These are phyloP conservation scores for Philotrypesis tridentata DNA, from an alignment of 1,140 invertebrate genomes.

Conservation along the genomic window DNA sequence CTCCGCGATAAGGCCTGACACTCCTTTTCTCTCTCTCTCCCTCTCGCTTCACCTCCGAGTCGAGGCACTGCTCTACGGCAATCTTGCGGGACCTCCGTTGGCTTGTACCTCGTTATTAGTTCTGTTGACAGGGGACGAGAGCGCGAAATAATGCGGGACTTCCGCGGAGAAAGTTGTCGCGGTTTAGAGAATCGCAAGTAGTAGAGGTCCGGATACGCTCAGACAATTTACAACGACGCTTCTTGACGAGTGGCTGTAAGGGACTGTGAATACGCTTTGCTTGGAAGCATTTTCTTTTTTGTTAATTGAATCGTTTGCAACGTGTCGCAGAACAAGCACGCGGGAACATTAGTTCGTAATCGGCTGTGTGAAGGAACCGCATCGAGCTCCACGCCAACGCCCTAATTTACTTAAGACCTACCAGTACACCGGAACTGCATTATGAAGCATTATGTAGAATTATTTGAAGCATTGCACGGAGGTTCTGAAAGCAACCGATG, in stretches of 20 bases:
- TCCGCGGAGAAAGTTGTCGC: neutral
- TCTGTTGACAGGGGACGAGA: conserved; percentile 1
- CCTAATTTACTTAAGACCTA: conserved; percentile 1
- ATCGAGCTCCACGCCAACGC: neutral
- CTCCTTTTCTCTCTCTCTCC: neutral
- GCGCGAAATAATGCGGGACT: neutral
- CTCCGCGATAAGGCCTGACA: conserved; percentile 25
- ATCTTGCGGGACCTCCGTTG: conserved; percentile 9
- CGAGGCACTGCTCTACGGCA: neutral
- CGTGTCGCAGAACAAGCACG: too few relatives aligned
- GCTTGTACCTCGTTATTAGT: conserved; percentile 28
- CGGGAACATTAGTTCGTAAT: neutral
- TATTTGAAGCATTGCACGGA: neutral
- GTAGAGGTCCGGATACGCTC: neutral
- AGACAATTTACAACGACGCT: neutral
- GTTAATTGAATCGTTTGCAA: too few relatives aligned
- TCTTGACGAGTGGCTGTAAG: neutral
- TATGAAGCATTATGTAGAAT: conserved; percentile 16
- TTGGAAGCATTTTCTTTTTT: neutral
- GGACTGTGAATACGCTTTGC: too few relatives aligned
- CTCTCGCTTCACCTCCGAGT: neutral
- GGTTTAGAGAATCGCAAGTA: neutral
- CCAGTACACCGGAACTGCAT: conserved; percentile 1
- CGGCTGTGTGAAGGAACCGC: neutral
- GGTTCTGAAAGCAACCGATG: neutral